Base-by-base conservation (phyloP, 1,140 invertebrate genomes). In the Zaprionus davidi region DNA sequence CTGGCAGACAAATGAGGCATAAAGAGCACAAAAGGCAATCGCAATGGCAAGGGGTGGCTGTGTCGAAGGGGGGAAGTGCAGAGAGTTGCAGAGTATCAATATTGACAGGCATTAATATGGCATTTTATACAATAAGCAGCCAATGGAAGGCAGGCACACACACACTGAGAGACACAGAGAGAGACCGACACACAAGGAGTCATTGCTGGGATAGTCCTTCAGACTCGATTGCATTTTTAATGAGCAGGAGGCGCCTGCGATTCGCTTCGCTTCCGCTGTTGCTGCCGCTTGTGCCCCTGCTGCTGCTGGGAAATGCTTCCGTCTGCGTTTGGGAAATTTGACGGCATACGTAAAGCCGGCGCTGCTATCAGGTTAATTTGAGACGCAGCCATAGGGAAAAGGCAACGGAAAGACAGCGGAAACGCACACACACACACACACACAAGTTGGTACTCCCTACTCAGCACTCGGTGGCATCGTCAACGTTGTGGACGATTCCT, bases 181-280 rank as follows among this genome's bases (percentile, higher is more conserved):
- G 24, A 20, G 5, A 24, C 17, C 3, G 46, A 26, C 12, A 26
- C 17, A 55, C 20, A 28, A 55, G 53, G 7, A 38, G 31, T 38
- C 38, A 34, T 38, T 57, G 65, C 31, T 20, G 36, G 41, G 15
- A 46, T 5, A 20, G 44, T 58, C 46, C 68, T 76, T 22, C 69
- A 71, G 69, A 68, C 49, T 62, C 41, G 69, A 53, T 73, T 85
- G 75, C 60, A 86, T 85, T 85, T 86, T 81, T 86, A 81, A 85
- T 85, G 82, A 85, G 82, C 76, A 85, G 71, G 59, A 85, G 82
- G 79, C 82, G 68, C 75, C 82, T 75, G 17, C 56, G 67, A 58
- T 64, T 71, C 56, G 68, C 75, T 82, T 71, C 76, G 68, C 79
- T 85, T 86, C 82, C 79, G 55, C 55, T 78, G 70, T n/a, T 65